Evolutionary conservation across 2,888 invertebrate species (phyloP), one percentile per base, ranked within the genome.

Genomic region (Herminia tarsipennalis): DNA sequence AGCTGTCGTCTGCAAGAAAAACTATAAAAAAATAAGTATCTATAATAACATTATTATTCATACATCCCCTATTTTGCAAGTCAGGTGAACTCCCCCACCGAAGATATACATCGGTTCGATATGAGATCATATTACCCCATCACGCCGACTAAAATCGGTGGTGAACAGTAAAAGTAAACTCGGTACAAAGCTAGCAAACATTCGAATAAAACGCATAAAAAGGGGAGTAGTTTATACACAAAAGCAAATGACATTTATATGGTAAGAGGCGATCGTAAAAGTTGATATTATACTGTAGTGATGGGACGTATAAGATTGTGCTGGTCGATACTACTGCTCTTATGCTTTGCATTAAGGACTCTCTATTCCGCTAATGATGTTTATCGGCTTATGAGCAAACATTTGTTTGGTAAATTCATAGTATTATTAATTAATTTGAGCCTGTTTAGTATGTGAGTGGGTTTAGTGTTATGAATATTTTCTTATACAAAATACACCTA

Each of bases 181-280:
- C 55, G 35, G 63, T 49, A 55, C 65, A 55, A 65, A 62, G 63
- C 65, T 49, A 51, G 57, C 65, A 66, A 63, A 65, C 63, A 66
- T 65, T 60, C 55, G 37, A 60, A 66, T 66, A 66, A 65, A 65
- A 66, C 56, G 50, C 49, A 66, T 65, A 66, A 66, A 66, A 66
- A 65, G 63, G 60, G 57, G 63, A 63, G 52, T 66, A 66, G 65
- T 66, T 66, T 67, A 67, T 67, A 63, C 58, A 66, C 63, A 67
- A 65, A 67, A 67, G 60, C 65, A 65, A 66, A 66, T 63, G 66
- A 67, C 66, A 65, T 67, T 65, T 67, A 61, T 67, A 67, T 67
- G 66, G 62, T 63, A 67, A 67, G 56, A 67, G 61, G 61, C 56
- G 55, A 64, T 67, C 67, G 61, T 65, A 67, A 65, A 67, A 67